Evolutionary conservation across 2,113 vertebrate genomes (phyloP).

Genomic region (Eurystomus gularis): DNA sequence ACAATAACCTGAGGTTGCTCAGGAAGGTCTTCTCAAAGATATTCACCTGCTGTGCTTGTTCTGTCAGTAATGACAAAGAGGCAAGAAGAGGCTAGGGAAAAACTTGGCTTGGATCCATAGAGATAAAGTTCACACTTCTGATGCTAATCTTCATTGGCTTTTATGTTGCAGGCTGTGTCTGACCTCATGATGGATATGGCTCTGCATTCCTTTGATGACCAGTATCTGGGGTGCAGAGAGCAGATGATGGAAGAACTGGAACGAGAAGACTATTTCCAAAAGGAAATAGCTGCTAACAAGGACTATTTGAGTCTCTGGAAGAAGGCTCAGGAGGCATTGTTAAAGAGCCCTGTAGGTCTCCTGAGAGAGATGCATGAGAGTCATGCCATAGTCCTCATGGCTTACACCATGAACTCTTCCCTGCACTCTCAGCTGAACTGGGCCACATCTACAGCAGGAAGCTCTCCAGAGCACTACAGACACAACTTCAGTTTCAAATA

Average conservation of each 20-base stretch:
- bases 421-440: slow-evolving; percentile 56
- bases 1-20: neutral
- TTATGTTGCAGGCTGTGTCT: slow-evolving; percentile 23
- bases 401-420: slow-evolving; percentile 68
- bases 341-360: slow-evolving; percentile 14
- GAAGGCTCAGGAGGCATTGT: slow-evolving; percentile 1
- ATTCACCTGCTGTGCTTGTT: neutral
- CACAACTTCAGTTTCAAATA: slow-evolving; percentile 66
- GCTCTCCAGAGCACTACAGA: slow-evolving; percentile 46
- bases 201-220: slow-evolving; percentile 70
- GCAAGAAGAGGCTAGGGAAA: neutral
- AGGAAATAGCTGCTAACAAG: slow-evolving; percentile 41
- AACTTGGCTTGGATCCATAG: neutral
- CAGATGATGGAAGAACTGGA: slow-evolving; percentile 49
- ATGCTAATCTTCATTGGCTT: neutral
- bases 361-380: slow-evolving; percentile 32
- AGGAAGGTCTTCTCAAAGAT: neutral
- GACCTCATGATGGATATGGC: slow-evolving; percentile 46
- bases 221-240: slow-evolving; percentile 66
- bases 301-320: slow-evolving; percentile 30
- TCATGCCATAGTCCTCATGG: slow-evolving; percentile 62
- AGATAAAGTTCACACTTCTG: neutral
- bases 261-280: slow-evolving; percentile 51
- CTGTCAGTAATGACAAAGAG: neutral
- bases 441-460: slow-evolving; percentile 39